Evolutionary conservation across 2,113 vertebrate genomes (phyloP), one percentile per base, ranked within the genome.

Genomic region (Notothenia rossii): DNA sequence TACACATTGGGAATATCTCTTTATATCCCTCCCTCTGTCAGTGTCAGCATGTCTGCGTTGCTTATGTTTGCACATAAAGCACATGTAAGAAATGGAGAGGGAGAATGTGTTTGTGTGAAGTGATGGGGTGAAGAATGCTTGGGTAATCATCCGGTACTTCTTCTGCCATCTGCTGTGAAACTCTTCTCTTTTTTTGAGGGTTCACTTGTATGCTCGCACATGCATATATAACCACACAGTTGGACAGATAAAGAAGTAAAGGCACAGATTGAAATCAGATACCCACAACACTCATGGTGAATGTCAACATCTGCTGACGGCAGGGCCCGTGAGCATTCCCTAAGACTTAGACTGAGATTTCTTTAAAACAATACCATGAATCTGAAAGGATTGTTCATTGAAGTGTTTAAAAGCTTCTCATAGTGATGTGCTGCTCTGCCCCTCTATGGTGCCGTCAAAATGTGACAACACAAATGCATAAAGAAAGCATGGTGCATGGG

Each of bases 401-500:
- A 87, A 84, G 84, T 86, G 50, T 48, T 50, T 74, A 59, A 85
- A 86, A 82, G 70, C 76, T 25, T 67, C 49, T 78, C 45, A 22
- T 14, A 9, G 75, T 15, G 56, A 20, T 4, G 22, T 64, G 18
- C 36, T 1, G 45, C 71, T 69, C 71, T 58, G 65, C 53, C 43
- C 77, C 72, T 82, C 72, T 18, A 15, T 62, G 80, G 56, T 75
- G 61, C 75, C n/a, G 40, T 75, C 61, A 33, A n/a, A 68, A 62
- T 72, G n/a, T 77, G 10, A 71, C 14, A 15, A 75, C 48, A 69
- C 58, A 60, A 58, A 68, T 59, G 20, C 59, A 67, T 4, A 46
- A 70, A 46, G 46, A 36, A 66, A 48, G 61, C 62, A 20, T 0
- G 25, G 20, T 20, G 71, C 49, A 45, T 59, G 22, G 60, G 67